These are phyloP conservation scores for Pithys albifrons DNA, from an alignment of 2,113 vertebrate species.

Conservation along the genomic window DNA sequence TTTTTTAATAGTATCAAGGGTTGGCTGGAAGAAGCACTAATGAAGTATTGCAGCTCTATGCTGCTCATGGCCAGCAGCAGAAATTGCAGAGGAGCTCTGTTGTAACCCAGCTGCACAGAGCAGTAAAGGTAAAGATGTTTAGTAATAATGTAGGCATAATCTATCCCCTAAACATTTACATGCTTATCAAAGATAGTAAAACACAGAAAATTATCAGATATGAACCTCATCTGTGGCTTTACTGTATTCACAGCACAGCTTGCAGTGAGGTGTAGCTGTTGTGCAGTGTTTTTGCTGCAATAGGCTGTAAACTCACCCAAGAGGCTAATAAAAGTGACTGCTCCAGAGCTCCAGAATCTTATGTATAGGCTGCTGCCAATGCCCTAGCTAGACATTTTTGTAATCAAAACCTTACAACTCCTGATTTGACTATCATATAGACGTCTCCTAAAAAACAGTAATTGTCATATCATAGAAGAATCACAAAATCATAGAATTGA, in stretches of 20 bases:
- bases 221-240: not conserved
- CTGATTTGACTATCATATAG: not conserved
- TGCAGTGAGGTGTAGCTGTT: not conserved
- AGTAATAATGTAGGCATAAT: not conserved
- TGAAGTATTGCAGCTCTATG: not conserved
- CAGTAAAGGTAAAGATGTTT: slow-evolving; percentile 52
- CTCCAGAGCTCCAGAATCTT: not conserved
- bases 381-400: not conserved
- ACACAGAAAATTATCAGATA: not conserved
- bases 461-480: not conserved
- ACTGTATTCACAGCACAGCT: not conserved
- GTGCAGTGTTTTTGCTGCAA: not conserved
- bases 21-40: not conserved
- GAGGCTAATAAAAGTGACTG: not conserved
- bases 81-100: not conserved
- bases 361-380: not conserved
- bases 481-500: too few relatives aligned
- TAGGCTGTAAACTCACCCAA: not conserved
- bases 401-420: not conserved
- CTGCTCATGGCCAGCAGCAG: not conserved
- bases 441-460: not conserved
- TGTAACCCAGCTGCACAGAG: not conserved
- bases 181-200: not conserved
- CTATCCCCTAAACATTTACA: not conserved
- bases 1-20: slow-evolving; percentile 16